Evolutionary conservation across 1,140 invertebrate species (phyloP), one percentile per base, ranked within the genome.

Genomic region (Hylaeus volcanicus): DNA sequence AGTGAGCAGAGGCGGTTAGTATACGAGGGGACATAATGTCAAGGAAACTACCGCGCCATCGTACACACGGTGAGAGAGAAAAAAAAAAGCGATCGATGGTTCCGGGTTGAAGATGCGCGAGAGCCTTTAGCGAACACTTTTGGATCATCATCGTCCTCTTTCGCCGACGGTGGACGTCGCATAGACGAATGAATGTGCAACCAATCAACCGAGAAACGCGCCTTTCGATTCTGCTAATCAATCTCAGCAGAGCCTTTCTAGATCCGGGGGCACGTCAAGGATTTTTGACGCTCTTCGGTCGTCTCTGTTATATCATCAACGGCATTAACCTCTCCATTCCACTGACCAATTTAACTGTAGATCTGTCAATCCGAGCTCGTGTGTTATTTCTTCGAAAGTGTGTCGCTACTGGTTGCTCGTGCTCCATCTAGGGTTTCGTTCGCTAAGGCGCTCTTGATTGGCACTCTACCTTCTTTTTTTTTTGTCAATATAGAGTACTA

Each of bases 211-310:
- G 15, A 41, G 56, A 75, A 41, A 51, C 58, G 72, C 53, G 39
- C 73, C 55, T 85, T 84, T 84, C 79, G 76, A 86, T 71, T 81
- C 58, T 64, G 63, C 68, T 86, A 83, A 86, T 86, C 80, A 86
- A 83, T 74, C 80, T 26, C 41, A 75, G 55, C 64, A 45, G 64
- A 86, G 75, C 81, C 84, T 86, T 83, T 86, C 76, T 83, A 86
- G 73, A 86, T 83, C 85, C 81, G 81, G 76, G 81, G 81, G 84
- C 85, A 86, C 81, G 85, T 86, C 85, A 86, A 86, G 81, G 81
- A 86, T 86, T 83, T 51, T 85, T 79, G 66, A 86, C 84, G 72
- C 81, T 83, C 65, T 63, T 70, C 68, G 66, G 39, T 66, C 56
- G 74, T 26, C 63, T 48, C 14, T 48, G 58, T 77, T 80, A 77